These are phyloP conservation scores for Agrilus planipennis DNA, from an alignment of 1,140 invertebrate genomes.

Conservation along the genomic window DNA sequence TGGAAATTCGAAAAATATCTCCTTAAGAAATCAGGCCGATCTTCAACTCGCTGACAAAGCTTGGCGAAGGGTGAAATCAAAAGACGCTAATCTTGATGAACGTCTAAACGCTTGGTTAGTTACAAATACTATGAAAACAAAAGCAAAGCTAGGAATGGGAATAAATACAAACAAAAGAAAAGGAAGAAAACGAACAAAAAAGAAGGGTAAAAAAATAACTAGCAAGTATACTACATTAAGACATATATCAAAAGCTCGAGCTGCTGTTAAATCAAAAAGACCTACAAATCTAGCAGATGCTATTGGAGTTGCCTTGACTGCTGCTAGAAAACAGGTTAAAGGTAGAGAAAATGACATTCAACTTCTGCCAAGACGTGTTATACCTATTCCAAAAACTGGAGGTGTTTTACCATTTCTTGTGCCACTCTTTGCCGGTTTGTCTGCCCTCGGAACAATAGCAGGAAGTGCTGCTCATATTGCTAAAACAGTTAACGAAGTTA, in stretches of 20 bases:
- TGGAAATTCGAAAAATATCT: slow-evolving; percentile 13
- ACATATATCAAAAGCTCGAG: background rate
- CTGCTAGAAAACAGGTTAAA: slow-evolving; percentile 2
- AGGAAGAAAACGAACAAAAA: background rate
- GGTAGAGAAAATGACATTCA: slow-evolving; percentile 1
- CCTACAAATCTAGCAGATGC: background rate
- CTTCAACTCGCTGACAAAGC: background rate
- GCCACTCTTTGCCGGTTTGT: slow-evolving; percentile 28
- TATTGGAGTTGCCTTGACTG: background rate
- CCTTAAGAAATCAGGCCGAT: slow-evolving; percentile 1
- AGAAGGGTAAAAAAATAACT: background rate
- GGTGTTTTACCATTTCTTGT: slow-evolving; percentile 24
- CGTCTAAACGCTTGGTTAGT: background rate
- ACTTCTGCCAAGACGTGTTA: slow-evolving; percentile 13
- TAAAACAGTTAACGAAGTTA: background rate
- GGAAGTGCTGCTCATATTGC: slow-evolving; percentile 18
- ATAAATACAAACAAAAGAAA: background rate
- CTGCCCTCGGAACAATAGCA: slow-evolving; percentile 23
- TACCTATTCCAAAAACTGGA: slow-evolving; percentile 26
- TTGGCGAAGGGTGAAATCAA: background rate
- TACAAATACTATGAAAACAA: background rate
- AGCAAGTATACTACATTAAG: background rate
- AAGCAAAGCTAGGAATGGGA: background rate
- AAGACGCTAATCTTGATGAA: background rate
- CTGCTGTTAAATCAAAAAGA: slow-evolving; percentile 3